phyloP scores from a whole-genome alignment of 2,113 vertebrate genomes.

The Porphyrio hochstetteri region DNA sequence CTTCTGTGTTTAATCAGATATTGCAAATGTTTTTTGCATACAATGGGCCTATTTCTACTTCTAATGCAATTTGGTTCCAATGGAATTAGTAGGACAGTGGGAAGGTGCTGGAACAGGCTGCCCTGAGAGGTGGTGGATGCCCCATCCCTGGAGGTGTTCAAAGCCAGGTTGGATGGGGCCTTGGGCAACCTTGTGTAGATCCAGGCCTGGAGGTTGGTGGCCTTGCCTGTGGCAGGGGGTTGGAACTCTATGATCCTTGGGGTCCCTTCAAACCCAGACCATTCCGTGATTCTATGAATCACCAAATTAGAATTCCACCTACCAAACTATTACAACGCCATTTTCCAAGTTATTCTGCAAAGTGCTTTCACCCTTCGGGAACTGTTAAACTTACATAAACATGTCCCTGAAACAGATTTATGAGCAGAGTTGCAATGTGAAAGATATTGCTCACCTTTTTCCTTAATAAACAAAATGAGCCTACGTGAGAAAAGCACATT shows the following conservation, averaged over 20 bases:
- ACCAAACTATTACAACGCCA: not conserved
- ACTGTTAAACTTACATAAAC: not conserved
- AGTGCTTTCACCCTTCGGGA: not conserved
- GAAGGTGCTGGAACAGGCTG: no score
- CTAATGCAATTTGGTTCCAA: not conserved
- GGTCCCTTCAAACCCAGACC: no score
- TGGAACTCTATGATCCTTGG: no score
- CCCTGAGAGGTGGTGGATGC: no score
- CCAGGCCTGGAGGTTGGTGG: no score
- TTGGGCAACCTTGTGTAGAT: no score
- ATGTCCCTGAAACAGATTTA: not conserved
- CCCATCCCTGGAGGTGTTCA: no score
- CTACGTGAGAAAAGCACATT: fast-evolving
- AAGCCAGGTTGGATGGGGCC: no score
- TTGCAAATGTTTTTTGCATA: not conserved
- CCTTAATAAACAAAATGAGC: not conserved
- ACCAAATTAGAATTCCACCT: not conserved
- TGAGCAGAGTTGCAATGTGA: not conserved
- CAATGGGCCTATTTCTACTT: not conserved
- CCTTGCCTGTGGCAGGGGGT: no score
- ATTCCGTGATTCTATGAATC: not conserved
- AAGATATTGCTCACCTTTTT: not conserved
- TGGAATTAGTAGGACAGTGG: not conserved
- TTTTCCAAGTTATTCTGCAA: not conserved
- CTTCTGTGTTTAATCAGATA: not conserved